Evolutionary conservation across 1,140 invertebrate genomes (phyloP), one percentile per base, ranked within the genome.

Genomic region (Philaenus spumarius): DNA sequence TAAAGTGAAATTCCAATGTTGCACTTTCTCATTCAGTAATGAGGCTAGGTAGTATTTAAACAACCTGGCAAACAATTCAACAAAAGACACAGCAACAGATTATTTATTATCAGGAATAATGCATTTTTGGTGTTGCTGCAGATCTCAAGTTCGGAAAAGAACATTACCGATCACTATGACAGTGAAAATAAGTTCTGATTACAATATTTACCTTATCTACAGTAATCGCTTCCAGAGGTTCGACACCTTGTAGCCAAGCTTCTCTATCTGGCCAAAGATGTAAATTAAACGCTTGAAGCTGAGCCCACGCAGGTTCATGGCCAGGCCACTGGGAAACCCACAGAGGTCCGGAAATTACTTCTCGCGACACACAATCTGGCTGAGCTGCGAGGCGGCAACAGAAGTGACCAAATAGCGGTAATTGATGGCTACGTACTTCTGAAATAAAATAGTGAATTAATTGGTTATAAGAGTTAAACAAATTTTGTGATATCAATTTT

Each of bases 341-440:
- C 19, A 84, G 69, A 57, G 72, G 77, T 2, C 82, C 82, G 12
- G 77, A 72, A 58, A 74, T 73, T 37, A 77, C 68, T 54, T 82
- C 78, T 60, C 80, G 75, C 22, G 73, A 71, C 15, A 83, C 69
- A 68, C 80, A 84, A 47, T 84, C 76, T 6, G 85, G 85, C 61
- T 83, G 78, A 34, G 82, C 81, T 2, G 83, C 84, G 35, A 88
- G 70, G 43, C 84, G 80, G 70, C 83, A 86, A 65, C 85, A 88
- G 67, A 86, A 86, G 66, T 86, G 82, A 9, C 84, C 85, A 69
- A 87, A 88, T 19, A 88, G 67, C 15, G 85, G 85, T 56, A 87
- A 70, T 61, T 80, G 74, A 55, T 78, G 73, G 53, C 72, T 71
- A 52, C 75, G 76, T 53, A 77, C 78, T 54, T 80, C 80, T 78